Conservation (phyloP, 2,888 invertebrate genomes). For the Tineola bisselliella region DNA sequence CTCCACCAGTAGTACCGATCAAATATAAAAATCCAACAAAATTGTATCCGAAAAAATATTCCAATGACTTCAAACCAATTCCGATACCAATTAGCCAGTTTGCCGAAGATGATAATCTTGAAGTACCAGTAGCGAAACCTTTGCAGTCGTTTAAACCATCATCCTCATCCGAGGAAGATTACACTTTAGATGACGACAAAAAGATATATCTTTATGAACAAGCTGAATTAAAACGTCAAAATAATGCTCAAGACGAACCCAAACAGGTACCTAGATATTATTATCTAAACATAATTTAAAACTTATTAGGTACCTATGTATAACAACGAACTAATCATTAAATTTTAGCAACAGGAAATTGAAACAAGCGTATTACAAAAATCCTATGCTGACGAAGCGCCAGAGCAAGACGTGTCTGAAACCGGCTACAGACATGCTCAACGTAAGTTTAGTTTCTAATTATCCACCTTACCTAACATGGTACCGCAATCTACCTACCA, state of each 20-base stretch:
- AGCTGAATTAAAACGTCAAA: conserved; percentile 58
- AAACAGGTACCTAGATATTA: conserved; percentile 19
- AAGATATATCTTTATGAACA: conserved; percentile 53
- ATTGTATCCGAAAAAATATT: conserved; percentile 69
- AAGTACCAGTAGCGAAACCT: conserved; percentile 55
- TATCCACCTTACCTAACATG: not conserved
- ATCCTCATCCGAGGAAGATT: conserved; percentile 29
- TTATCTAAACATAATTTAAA: too few relatives aligned
- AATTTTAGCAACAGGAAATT: conserved; percentile 21
- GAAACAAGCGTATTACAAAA: conserved; percentile 21
- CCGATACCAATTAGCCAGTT: conserved; percentile 49
- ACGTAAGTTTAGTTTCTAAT: conserved; percentile 31
- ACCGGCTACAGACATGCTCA: conserved; percentile 43
- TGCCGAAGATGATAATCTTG: conserved; percentile 30
- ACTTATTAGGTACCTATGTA: too few relatives aligned
- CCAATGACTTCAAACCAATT: conserved; percentile 53
- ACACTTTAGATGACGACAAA: conserved; percentile 37
- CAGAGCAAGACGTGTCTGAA: conserved; percentile 52
- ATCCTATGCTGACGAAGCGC: conserved; percentile 25
- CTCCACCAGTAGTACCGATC: conserved; percentile 36
- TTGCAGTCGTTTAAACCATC: conserved; percentile 43
- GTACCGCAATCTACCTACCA: not conserved
- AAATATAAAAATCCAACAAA: conserved; percentile 57
- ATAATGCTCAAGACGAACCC: conserved; percentile 40
- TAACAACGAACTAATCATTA: too few relatives aligned